Conservation (phyloP, 2,113 vertebrate genomes). For the Chrysochloris asiatica region DNA sequence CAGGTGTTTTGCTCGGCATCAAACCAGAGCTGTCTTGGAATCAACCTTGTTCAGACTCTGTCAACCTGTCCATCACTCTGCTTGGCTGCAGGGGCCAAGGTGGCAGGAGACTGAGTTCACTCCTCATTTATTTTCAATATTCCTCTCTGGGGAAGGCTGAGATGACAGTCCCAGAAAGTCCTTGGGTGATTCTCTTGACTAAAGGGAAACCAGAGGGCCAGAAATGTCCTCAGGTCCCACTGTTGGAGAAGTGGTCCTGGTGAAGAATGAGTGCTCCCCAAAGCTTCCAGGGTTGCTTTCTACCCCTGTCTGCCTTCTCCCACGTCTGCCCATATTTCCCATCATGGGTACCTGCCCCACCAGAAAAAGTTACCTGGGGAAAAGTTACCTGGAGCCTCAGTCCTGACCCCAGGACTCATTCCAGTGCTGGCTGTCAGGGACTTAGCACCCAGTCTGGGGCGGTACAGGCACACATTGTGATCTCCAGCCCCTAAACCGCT, state of each 20-base stretch:
- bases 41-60: conserved; percentile 18
- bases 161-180: conserved; percentile 19
- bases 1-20: conserved; percentile 73
- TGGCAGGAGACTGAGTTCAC: conserved; percentile 40
- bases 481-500: conserved; percentile 61
- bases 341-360: neutral
- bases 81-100: conserved; percentile 44
- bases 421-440: neutral
- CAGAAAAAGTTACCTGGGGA: neutral
- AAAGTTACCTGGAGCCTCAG: neutral
- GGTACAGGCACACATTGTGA: conserved; percentile 45
- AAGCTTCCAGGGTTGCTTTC: neutral
- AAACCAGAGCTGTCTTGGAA: conserved; percentile 64
- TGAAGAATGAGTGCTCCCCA: neutral
- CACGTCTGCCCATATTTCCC: neutral
- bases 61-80: conserved; percentile 72
- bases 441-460: neutral
- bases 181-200: neutral
- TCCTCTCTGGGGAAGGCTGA: neutral
- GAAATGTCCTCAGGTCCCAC: neutral
- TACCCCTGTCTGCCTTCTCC: neutral
- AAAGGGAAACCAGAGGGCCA: neutral
- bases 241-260: neutral
- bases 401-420: neutral
- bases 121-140: conserved; percentile 67